Percentiles rank a stretch among this genome's conserved stretches.
phyloP scores from a whole-genome alignment of 2,888 invertebrate genomes.

The Epistrophella euchroma region DNA sequence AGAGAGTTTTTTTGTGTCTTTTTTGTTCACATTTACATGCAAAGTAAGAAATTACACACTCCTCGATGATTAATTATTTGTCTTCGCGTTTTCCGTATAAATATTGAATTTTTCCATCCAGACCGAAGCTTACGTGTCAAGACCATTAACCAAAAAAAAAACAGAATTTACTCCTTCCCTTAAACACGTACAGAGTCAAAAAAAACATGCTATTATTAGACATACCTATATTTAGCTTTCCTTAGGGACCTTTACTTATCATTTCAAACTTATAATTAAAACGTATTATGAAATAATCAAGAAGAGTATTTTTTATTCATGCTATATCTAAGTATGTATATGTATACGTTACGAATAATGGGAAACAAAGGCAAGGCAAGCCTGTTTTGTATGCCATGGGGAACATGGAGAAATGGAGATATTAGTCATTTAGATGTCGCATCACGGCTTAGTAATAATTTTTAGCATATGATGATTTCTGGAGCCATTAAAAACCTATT shows the following conservation, averaged over 20 bases:
- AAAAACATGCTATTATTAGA: background rate
- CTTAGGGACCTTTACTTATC: conserved; percentile 2
- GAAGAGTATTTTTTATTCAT: conserved; percentile 8
- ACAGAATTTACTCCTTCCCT: background rate
- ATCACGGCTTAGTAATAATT: conserved; percentile 56
- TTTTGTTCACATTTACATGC: background rate
- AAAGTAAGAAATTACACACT: background rate
- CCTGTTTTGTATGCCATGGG: background rate
- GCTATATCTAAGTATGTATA: too few species aligned
- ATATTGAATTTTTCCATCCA: too few species aligned
- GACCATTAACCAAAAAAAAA: background rate
- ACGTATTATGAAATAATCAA: conserved; percentile 33
- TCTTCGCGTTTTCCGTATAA: background rate
- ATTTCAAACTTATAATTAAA: conserved; percentile 36
- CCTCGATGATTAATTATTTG: too few species aligned
- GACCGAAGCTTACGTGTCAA: background rate
- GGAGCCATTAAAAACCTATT: conserved; percentile 46
- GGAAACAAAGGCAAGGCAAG: background rate
- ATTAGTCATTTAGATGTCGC: conserved; percentile 44
- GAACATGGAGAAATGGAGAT: conserved; percentile 9
- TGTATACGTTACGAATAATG: background rate
- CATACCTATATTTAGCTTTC: background rate
- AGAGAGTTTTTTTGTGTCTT: background rate
- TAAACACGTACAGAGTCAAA: background rate
- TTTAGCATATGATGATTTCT: conserved; percentile 19